Conservation (phyloP, 2,888 invertebrate species). For the Coenonympha arcania region DNA sequence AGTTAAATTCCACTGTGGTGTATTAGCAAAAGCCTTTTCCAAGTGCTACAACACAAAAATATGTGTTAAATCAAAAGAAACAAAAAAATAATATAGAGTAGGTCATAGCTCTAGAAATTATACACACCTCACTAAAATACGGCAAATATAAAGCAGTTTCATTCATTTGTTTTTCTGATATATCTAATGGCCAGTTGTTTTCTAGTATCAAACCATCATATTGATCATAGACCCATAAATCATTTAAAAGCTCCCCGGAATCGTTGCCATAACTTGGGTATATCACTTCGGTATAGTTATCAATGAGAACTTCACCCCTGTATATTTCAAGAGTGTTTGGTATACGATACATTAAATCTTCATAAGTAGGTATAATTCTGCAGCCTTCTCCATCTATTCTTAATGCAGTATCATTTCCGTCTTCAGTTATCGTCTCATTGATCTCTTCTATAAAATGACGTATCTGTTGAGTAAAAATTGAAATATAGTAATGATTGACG, state of each 20-base stretch:
- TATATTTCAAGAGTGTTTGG: conserved; percentile 37
- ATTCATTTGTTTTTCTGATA: conserved; percentile 47
- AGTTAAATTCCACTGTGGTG: conserved; percentile 69
- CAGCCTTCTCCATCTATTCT: conserved; percentile 20
- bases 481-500: neutral
- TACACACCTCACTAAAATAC: conserved; percentile 67
- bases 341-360: conserved; percentile 37
- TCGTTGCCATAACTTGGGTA: conserved; percentile 49
- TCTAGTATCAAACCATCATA: conserved; percentile 66
- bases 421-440: conserved; percentile 16
- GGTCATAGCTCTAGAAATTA: neutral
- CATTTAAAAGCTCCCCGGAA: conserved; percentile 37
- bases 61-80: neutral
- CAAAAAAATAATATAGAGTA: neutral
- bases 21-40: conserved; percentile 56
- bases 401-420: conserved; percentile 19
- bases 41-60: conserved; percentile 49
- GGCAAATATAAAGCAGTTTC: conserved; percentile 51
- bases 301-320: conserved; percentile 40
- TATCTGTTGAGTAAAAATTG: conserved; percentile 11
- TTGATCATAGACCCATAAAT: conserved; percentile 42
- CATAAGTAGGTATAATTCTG: conserved; percentile 31
- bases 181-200: conserved; percentile 74
- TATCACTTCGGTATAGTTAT: conserved; percentile 35
- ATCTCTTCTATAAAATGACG: conserved; percentile 25